These are phyloP conservation scores for Anarrhichthys ocellatus DNA, from an alignment of 2,113 vertebrate species.

Conservation along the genomic window DNA sequence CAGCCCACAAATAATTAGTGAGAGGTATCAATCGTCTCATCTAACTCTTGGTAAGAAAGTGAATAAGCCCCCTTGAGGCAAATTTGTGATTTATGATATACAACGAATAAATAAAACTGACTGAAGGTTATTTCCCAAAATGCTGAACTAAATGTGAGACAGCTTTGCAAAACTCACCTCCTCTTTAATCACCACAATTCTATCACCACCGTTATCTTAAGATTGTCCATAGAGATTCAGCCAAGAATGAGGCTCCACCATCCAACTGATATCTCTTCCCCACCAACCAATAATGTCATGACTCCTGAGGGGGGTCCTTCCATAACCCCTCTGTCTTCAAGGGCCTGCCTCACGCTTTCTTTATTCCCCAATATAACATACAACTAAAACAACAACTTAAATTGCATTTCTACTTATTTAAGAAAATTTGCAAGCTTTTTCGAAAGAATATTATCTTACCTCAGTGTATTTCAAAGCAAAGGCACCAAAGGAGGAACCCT, in stretches of 20 bases:
- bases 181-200: neutral
- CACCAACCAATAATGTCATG: too few species aligned
- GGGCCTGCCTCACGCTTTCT: too few species aligned
- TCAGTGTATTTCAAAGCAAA: neutral
- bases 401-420: too few species aligned
- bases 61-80: neutral
- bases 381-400: neutral
- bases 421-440: neutral
- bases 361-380: neutral
- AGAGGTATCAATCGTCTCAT: neutral
- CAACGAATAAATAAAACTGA: too few species aligned
- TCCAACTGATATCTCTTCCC: neutral
- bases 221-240: neutral
- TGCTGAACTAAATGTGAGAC: neutral
- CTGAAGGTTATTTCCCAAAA: neutral
- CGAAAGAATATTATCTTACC: neutral
- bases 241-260: neutral
- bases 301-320: neutral
- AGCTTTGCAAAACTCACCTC: too few species aligned
- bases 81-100: too few species aligned
- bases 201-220: neutral
- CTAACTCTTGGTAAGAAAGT: neutral
- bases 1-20: neutral
- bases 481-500: neutral
- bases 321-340: neutral